Evolutionary conservation across 2,113 vertebrate genomes (phyloP).

Genomic region (human): GRCh38 chr5:109771001-109771500

Average conservation of each 20-base stretch:
- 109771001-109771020: slow-evolving; percentile 50
- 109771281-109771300: background rate
- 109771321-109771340: background rate
- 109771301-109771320: background rate
- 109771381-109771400: background rate
- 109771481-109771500: background rate
- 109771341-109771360: background rate
- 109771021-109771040: slow-evolving; percentile 61
- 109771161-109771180: slow-evolving; percentile 5
- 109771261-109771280: slow-evolving; percentile 31
- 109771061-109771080: slow-evolving; percentile 51
- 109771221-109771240: slow-evolving; percentile 32
- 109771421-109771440: background rate
- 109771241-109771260: background rate
- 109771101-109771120: slow-evolving; percentile 14
- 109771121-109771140: slow-evolving; percentile 26
- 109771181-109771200: slow-evolving; percentile 17
- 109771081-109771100: slow-evolving; percentile 51
- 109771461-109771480: background rate
- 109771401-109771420: background rate
- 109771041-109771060: slow-evolving; percentile 59
- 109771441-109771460: background rate
- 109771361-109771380: background rate
- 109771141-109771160: slow-evolving; percentile 26
- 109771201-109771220: slow-evolving; percentile 47